These are phyloP conservation scores for Bombus consobrinus DNA, from an alignment of 1,140 invertebrate species.

Conservation along the genomic window DNA sequence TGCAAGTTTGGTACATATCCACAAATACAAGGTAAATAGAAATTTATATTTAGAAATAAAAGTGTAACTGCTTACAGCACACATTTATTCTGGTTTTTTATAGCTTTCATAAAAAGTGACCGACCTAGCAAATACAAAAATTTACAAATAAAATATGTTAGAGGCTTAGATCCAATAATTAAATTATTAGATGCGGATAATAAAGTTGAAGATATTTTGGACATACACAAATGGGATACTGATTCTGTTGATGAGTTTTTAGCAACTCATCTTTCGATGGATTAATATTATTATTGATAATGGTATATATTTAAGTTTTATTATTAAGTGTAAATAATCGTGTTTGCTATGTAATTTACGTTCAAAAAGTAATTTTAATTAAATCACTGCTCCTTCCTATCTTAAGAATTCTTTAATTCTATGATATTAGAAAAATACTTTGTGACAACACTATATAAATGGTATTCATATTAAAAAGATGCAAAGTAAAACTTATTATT, in stretches of 20 bases:
- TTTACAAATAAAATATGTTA: constrained; percentile 93
- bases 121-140: constrained; percentile 93
- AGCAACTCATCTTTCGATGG: constrained; percentile 89
- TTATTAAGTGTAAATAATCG: constrained; percentile 34
- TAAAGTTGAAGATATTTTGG: constrained; percentile 92
- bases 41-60: not conserved
- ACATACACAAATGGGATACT: constrained; percentile 98
- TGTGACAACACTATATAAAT: too few relatives aligned
- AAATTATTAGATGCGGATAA: constrained; percentile 93
- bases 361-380: not conserved
- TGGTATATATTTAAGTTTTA: constrained; percentile 17
- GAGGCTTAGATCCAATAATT: constrained; percentile 96
- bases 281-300: constrained; percentile 61
- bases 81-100: constrained; percentile 54
- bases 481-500: not conserved
- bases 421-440: not conserved
- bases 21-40: constrained; percentile 91
- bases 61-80: not conserved
- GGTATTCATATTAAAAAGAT: not conserved
- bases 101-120: constrained; percentile 96
- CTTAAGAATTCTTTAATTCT: not conserved
- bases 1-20: constrained; percentile 98
- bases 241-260: constrained; percentile 98
- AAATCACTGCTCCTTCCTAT: not conserved
- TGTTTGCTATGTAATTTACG: constrained; percentile 16